A percentile compares a stretch with the other conserved stretches of the same genome.
Evolutionary conservation across 2,113 vertebrate species (phyloP).

Genomic region (Poeciliopsis turrubarensis): DNA sequence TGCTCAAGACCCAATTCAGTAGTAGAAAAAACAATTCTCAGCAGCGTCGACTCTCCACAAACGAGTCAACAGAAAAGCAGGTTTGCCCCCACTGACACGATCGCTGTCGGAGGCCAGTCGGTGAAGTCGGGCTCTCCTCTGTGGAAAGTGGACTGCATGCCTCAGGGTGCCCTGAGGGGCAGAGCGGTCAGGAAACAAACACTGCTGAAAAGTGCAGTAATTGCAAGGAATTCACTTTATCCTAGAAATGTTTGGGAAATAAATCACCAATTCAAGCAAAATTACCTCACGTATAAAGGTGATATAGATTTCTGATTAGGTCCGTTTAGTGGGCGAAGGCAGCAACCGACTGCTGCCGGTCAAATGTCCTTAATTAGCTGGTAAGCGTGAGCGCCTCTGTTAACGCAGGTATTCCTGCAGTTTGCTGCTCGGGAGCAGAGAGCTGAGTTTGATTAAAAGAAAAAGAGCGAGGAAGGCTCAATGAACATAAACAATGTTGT

Average conservation of each 20-base stretch:
- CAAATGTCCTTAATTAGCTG: no score
- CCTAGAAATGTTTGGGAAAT: background rate
- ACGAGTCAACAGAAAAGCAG: slow-evolving; percentile 26
- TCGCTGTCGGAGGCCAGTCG: slow-evolving; percentile 25
- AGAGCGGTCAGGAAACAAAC: background rate
- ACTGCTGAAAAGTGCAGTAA: background rate
- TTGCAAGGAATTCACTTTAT: background rate
- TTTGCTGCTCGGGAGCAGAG: no score
- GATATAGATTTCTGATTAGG: no score
- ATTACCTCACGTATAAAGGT: background rate
- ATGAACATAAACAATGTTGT: no score
- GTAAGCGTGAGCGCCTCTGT: no score
- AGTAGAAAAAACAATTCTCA: background rate
- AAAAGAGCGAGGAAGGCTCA: no score
- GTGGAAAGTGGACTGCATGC: slow-evolving; percentile 18
- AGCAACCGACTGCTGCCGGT: no score
- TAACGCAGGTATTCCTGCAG: no score
- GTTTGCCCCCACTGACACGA: slow-evolving; percentile 44
- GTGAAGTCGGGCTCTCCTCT: slow-evolving; percentile 19
- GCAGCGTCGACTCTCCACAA: slow-evolving; percentile 3
- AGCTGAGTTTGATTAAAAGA: no score
- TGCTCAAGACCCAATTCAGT: slow-evolving; percentile 1
- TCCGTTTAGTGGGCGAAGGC: no score
- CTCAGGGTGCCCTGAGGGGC: background rate
- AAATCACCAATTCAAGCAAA: background rate